Base-by-base conservation (phyloP, 2,113 vertebrate species). In the Kryptolebias marmoratus region DNA sequence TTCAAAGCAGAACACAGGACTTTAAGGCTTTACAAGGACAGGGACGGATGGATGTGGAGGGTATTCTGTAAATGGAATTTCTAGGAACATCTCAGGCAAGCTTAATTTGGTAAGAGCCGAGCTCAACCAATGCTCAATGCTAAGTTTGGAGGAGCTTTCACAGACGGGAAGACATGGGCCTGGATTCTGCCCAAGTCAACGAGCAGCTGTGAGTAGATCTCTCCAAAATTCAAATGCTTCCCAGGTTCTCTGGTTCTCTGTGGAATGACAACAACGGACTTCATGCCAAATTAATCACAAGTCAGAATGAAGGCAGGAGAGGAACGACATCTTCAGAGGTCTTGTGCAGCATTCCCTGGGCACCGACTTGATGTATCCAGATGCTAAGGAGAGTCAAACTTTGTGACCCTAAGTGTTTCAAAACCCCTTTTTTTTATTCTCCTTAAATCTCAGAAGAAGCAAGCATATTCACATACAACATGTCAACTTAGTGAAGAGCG, bases 141-240 rank as follows among this genome's bases (percentile, higher is more conserved):
- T 79, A 77, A 59, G 65, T 77, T 87, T 72, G 67, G 77, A 73
- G 47, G 77, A 84, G 85, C 80, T 84, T 90, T 88, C 84, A 81
- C 77, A 88, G 85, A 79, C 81, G 31, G 60, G 64, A 75, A 86
- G 82, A 90, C 77, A 86, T 64, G 45, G 50, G 57, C 54, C 77
- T 90, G 84, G 80, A 87, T 54, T 83, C 53, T 70, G 30, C 78
- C 81, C 83, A 87, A 82, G 71, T 79, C 60, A 81, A 75, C 62
- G 56, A 90, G 87, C 92, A 94, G 90, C 92, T 93, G 92, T 88
- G 80, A 82, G 85, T 70, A 54, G 85, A 83, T 84, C 82, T 73
- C 59, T 87, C 81, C 83, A 84, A 89, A 81, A 71, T 82, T 71
- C 47, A 53, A 82, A 88, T 81, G 62, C 82, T 89, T 89, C 80